A percentile compares a stretch with the other conserved stretches of the same genome.
Evolutionary conservation across 2,797 vertebrate genomes (phyloP).

Genomic region (Sarcophilus harrisii): DNA sequence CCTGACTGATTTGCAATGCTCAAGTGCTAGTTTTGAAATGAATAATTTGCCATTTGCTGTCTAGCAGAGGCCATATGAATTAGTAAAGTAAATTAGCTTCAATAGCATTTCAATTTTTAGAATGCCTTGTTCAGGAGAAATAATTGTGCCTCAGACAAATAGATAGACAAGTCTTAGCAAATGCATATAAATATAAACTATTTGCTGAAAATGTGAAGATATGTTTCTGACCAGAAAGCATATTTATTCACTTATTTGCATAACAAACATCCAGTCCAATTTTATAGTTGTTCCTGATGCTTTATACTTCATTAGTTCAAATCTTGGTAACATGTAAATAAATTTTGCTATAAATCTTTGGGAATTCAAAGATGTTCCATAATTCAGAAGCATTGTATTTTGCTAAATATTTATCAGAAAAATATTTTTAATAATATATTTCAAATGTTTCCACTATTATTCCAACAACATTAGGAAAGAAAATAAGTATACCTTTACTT

Average conservation of each 20-base stretch:
- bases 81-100: background rate
- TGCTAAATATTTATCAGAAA: background rate
- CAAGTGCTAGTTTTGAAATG: constrained; percentile 8
- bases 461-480: background rate
- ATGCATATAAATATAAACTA: background rate
- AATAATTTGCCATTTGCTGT: constrained; percentile 11
- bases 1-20: background rate
- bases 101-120: background rate
- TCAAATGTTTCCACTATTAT: background rate
- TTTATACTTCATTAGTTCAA: constrained; percentile 19
- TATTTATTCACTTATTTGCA: background rate
- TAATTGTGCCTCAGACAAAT: background rate
- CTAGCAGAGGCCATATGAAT: background rate
- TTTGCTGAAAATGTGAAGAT: background rate
- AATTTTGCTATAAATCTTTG: constrained; percentile 22
- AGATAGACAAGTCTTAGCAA: background rate
- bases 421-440: background rate
- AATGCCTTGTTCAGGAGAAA: background rate
- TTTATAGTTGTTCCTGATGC: background rate
- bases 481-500: background rate
- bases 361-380: background rate
- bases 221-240: background rate
- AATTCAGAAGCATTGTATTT: background rate
- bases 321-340: constrained; percentile 23
- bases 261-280: background rate